Evolutionary conservation across 2,797 vertebrate genomes (phyloP).

Genomic region (Sarcophilus harrisii): DNA sequence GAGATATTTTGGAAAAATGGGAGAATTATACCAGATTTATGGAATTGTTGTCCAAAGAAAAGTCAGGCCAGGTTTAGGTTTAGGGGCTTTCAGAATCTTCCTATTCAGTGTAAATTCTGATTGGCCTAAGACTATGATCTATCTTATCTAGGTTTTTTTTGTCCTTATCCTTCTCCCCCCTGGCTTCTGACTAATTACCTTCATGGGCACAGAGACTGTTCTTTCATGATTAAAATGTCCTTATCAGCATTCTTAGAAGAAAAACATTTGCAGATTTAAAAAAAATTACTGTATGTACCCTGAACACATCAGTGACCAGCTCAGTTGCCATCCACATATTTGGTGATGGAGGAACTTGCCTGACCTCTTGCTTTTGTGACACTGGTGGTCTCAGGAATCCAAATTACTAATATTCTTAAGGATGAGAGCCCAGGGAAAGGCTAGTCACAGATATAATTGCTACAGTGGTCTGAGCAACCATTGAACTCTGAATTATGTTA

Average conservation of each 20-base stretch:
- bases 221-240: conserved; percentile 56
- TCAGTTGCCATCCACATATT: neutral
- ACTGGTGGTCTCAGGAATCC: neutral
- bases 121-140: neutral
- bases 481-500: neutral
- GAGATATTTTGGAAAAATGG: neutral
- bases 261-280: conserved; percentile 39
- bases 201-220: conserved; percentile 54
- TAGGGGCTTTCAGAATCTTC: conserved; percentile 13
- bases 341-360: neutral
- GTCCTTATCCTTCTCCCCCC: conserved; percentile 11
- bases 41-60: conserved; percentile 33
- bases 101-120: conserved; percentile 18
- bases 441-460: neutral
- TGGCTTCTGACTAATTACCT: conserved; percentile 59
- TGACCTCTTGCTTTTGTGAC: neutral
- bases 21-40: conserved; percentile 32
- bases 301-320: neutral
- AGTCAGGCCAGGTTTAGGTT: conserved; percentile 10
- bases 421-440: neutral
- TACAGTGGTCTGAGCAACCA: neutral
- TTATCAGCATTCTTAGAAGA: conserved; percentile 55
- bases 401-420: neutral
- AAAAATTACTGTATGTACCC: conserved; percentile 11
- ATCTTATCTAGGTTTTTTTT: neutral